These are phyloP conservation scores for Corapipo altera DNA, from an alignment of 2,113 vertebrate genomes.

Conservation along the genomic window DNA sequence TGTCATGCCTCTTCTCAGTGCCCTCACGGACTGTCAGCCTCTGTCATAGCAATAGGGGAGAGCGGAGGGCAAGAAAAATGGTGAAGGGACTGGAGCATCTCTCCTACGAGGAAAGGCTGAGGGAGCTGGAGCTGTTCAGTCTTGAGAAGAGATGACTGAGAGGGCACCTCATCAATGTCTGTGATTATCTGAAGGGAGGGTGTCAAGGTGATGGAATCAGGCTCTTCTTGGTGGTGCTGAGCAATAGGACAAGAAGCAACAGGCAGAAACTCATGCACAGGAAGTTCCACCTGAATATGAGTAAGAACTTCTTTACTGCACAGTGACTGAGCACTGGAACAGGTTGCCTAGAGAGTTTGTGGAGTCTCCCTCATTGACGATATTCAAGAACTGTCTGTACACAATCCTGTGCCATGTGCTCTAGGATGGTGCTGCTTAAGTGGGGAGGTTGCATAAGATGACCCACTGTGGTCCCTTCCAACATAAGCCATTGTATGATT, in stretches of 20 bases:
- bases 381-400: neutral
- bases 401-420: neutral
- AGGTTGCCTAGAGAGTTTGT: neutral
- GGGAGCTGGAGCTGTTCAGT: neutral
- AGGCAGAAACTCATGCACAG: neutral
- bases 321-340: neutral
- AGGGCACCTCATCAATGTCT: neutral
- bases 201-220: no score
- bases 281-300: neutral
- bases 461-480: neutral
- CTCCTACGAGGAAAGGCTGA: neutral
- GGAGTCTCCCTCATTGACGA: neutral
- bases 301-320: neutral
- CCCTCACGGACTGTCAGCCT: fast-evolving
- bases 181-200: no score
- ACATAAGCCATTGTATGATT: neutral
- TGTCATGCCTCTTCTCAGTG: no score
- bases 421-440: neutral
- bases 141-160: neutral
- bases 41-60: fast-evolving
- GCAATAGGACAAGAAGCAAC: neutral
- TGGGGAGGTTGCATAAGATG: neutral
- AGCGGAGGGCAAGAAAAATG: neutral
- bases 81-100: neutral
- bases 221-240: neutral